Percentiles rank a stretch among this genome's conserved stretches.
Evolutionary conservation across 2,888 invertebrate genomes (phyloP).

Genomic region (Eurytoma adleriae): DNA sequence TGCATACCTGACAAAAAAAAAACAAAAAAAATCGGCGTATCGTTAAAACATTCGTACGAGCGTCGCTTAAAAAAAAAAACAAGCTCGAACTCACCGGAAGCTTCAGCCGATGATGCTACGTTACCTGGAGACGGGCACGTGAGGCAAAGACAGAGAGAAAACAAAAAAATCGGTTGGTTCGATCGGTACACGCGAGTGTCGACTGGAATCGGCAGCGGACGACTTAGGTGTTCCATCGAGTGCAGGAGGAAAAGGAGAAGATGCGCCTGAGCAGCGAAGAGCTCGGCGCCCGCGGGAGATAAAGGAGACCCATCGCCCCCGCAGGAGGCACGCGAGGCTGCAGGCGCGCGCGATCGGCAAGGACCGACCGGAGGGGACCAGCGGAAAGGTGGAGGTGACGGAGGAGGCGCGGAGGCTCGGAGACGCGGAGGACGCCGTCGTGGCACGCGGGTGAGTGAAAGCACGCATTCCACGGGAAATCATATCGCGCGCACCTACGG

Average conservation of each 20-base stretch:
- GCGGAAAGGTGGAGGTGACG: conserved; percentile 40
- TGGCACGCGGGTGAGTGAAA: conserved; percentile 56
- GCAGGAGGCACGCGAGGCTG: conserved; percentile 8
- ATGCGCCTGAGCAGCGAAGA: conserved; percentile 39
- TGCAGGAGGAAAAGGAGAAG: background rate
- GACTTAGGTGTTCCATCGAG: too few species aligned
- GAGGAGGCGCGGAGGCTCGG: conserved; percentile 28
- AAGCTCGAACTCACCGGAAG: too few species aligned
- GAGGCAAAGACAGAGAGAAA: background rate
- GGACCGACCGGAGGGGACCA: conserved; percentile 24
- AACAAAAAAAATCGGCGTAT: too few species aligned
- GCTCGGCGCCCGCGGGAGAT: conserved; percentile 45
- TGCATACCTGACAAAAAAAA: too few species aligned
- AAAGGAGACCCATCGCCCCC: background rate
- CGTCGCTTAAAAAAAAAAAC: background rate
- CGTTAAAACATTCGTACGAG: background rate
- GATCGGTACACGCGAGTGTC: background rate
- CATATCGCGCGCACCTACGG: background rate
- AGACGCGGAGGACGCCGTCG: conserved; percentile 45
- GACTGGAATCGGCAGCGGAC: background rate
- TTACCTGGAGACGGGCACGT: conserved; percentile 9
- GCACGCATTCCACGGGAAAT: background rate
- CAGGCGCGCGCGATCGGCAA: background rate
- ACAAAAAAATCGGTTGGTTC: background rate
- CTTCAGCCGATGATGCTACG: background rate